Conservation (phyloP, 2,888 invertebrate species). For the Glaucopsyche alexis region DNA sequence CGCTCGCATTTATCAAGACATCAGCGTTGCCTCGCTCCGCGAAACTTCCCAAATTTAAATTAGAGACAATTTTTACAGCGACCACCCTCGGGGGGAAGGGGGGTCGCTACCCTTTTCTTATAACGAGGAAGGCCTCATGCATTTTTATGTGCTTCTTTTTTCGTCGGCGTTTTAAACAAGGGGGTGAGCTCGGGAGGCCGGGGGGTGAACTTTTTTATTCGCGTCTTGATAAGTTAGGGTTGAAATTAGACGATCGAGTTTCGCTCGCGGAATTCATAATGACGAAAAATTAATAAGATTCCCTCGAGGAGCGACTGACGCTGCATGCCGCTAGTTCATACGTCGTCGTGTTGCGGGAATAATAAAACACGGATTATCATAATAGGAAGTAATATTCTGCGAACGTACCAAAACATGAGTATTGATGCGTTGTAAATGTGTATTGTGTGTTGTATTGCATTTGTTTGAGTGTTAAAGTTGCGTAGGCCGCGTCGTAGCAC, state of each 20-base stretch:
- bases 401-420: not conserved
- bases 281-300: constrained; percentile 80
- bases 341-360: not conserved
- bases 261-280: constrained; percentile 81
- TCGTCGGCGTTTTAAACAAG: constrained; percentile 81
- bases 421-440: not conserved
- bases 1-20: constrained; percentile 78
- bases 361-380: constrained; percentile 16
- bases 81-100: constrained; percentile 67
- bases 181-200: constrained; percentile 75
- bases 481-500: constrained; percentile 5
- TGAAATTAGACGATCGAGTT: constrained; percentile 81
- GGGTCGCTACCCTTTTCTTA: constrained; percentile 80
- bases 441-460: not conserved
- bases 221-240: constrained; percentile 82
- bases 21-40: constrained; percentile 74
- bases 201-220: constrained; percentile 80
- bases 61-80: constrained; percentile 81
- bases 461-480: not conserved
- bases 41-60: constrained; percentile 81
- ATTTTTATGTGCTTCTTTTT: constrained; percentile 82
- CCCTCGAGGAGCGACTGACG: constrained; percentile 64
- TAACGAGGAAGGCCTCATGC: constrained; percentile 82
- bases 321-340: constrained; percentile 33
- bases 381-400: constrained; percentile 8